Evolutionary conservation across 2,113 vertebrate genomes (phyloP).

Genomic region (Hemicordylus capensis): DNA sequence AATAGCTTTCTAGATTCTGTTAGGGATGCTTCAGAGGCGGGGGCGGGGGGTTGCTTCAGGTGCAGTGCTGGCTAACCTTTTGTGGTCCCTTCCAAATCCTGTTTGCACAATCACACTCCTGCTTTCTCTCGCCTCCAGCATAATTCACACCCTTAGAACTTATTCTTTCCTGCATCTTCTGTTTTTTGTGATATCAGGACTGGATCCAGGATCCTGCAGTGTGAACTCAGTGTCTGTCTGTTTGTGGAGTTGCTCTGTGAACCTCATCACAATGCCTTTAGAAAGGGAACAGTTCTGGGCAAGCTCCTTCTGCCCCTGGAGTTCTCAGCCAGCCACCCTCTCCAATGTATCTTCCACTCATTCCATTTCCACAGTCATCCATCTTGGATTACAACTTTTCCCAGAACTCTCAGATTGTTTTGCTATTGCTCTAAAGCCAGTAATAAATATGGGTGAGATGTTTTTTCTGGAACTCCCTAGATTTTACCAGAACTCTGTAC

Average conservation of each 20-base stretch:
- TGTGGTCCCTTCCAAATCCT: not conserved
- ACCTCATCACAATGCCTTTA: not conserved
- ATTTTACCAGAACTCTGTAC: not conserved
- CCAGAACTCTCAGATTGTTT: not conserved
- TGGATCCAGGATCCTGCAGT: not conserved
- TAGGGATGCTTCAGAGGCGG: not conserved
- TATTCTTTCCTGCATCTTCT: not conserved
- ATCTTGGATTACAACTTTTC: not conserved
- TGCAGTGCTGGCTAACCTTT: not conserved
- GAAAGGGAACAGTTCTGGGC: too few relatives aligned
- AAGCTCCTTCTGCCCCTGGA: not conserved
- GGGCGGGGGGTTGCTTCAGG: too few relatives aligned
- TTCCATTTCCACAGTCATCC: not conserved
- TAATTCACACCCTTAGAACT: not conserved
- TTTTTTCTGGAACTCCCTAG: too few relatives aligned
- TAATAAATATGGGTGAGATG: not conserved
- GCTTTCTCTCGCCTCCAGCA: not conserved
- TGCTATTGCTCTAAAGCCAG: not conserved
- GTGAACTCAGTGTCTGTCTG: too few relatives aligned
- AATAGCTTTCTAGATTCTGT: not conserved
- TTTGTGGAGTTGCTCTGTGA: not conserved
- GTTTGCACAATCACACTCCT: not conserved
- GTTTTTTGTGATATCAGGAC: not conserved
- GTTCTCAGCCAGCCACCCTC: not conserved
- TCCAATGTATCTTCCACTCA: not conserved